Conservation (phyloP, 1,140 invertebrate species). For the Pectinophora gossypiella region DNA sequence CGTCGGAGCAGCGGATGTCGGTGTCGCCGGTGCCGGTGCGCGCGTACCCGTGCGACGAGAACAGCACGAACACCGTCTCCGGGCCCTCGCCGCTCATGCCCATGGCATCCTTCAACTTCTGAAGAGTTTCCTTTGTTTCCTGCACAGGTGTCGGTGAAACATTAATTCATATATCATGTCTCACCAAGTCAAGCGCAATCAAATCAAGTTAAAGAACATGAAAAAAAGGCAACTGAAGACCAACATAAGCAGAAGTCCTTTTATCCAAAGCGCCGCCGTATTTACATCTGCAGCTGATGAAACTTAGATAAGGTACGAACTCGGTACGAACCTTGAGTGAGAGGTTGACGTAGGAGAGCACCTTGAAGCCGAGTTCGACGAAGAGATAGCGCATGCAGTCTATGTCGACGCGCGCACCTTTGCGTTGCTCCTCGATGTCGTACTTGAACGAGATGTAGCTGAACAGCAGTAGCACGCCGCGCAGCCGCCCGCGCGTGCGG, state of each 20-base stretch:
- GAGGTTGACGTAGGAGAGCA: constrained; percentile 47
- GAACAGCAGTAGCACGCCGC: constrained; percentile 58
- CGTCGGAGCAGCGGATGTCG: constrained; percentile 67
- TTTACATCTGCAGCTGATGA: no score
- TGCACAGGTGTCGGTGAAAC: no score
- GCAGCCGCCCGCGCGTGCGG: constrained; percentile 39
- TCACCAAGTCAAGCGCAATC: no score
- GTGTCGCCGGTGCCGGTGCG: constrained; percentile 37
- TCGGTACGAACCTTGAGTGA: background rate
- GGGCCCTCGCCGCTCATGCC: constrained; percentile 29
- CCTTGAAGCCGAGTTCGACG: constrained; percentile 56
- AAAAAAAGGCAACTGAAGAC: no score
- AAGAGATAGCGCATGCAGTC: constrained; percentile 62
- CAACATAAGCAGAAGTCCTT: no score
- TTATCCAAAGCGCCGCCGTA: no score
- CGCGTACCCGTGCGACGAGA: constrained; percentile 68
- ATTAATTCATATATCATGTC: no score
- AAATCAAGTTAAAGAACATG: no score
- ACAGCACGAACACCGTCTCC: constrained; percentile 66
- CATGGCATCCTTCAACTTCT: constrained; percentile 23
- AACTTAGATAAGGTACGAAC: no score
- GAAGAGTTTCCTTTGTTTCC: constrained; percentile 43
- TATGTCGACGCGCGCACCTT: constrained; percentile 55
- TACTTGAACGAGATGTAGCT: constrained; percentile 55
- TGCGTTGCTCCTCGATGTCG: constrained; percentile 39